Base-by-base conservation (phyloP, 2,113 vertebrate genomes). In the Sinocyclocheilus anshuiensis region DNA sequence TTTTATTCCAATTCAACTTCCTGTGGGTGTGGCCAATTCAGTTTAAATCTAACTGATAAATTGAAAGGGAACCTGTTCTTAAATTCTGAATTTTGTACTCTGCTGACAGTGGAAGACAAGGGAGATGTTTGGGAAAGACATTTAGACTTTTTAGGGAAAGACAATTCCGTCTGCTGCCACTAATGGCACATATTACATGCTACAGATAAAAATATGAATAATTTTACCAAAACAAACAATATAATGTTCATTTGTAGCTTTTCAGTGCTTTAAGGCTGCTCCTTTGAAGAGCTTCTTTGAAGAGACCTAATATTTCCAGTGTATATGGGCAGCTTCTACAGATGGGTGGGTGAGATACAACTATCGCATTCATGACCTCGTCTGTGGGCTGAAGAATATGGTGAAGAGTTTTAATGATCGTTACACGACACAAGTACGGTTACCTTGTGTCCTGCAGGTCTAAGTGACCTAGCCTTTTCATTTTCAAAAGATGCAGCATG, bases 401-500 rank as follows among this genome's bases (percentile, higher is more conserved):
- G 24, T 13, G 33, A 80, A 80, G 33, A 80, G 33, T 80, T 61
- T 61, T 61, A 80, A 22, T 42, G 33, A 80, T 42, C 33, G 36
- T 6, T 42, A 6, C 33, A 61, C 4, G 13, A 11, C 61, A 80
- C 22, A 57, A n/a, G 77, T 42, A 39, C 10, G 12, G 2, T 79
- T 42, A 80, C 77, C 77, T 79, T 61, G 55, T 61, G 55, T 80
- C 55, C 77, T 61, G 55, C 55, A 42, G 55, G 29, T 80, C 77
- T 61, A 80, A 80, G 55, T 42, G 77, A 80, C 55, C 77, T 42
- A 61, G 55, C 55, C 55, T 80, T 80, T 80, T 80, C 55, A 16
- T 80, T 57, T 72, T 18, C 13, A 80, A 61, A 39, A 80, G 61
- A 36, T 57, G 29, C 7, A 36, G n/a, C 20, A 59, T 79, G 55